Conservation (phyloP, 1,140 invertebrate species). For the Aphelinus atriplicis region DNA sequence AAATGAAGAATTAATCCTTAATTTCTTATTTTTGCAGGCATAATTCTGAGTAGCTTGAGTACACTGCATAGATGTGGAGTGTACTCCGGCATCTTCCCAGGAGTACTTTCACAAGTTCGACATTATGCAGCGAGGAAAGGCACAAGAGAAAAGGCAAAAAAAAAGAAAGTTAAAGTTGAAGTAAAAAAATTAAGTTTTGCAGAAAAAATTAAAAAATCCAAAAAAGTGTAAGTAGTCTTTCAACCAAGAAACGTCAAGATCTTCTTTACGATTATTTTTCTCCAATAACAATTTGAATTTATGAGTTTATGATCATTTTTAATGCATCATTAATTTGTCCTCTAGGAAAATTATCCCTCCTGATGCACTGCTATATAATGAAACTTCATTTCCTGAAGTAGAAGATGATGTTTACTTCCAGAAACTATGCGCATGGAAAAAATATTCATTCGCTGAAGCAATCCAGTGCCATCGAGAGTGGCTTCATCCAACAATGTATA, state of each 20-base stretch:
- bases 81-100: constrained; percentile 5
- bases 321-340: not conserved
- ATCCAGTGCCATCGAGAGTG: constrained; percentile 77
- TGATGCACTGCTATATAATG: not conserved
- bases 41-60: constrained; percentile 9
- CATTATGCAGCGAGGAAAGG: constrained; percentile 79
- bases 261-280: not conserved
- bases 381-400: constrained; percentile 49
- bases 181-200: constrained; percentile 74
- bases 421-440: constrained; percentile 70
- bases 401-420: constrained; percentile 76
- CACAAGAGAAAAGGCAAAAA: constrained; percentile 75
- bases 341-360: constrained; percentile 7
- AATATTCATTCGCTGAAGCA: constrained; percentile 78
- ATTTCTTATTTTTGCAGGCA: not conserved
- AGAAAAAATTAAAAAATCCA: constrained; percentile 70
- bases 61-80: constrained; percentile 6
- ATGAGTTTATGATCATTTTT: too few species aligned
- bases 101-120: constrained; percentile 55
- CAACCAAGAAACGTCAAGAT: not conserved
- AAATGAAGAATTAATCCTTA: not conserved
- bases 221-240: constrained; percentile 50
- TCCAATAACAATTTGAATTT: too few species aligned
- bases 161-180: constrained; percentile 77
- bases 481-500: constrained; percentile 80